A percentile compares a stretch with the other conserved stretches of the same genome.
These are phyloP conservation scores for Chesias legatella DNA, from an alignment of 2,888 invertebrate species.

Conservation along the genomic window DNA sequence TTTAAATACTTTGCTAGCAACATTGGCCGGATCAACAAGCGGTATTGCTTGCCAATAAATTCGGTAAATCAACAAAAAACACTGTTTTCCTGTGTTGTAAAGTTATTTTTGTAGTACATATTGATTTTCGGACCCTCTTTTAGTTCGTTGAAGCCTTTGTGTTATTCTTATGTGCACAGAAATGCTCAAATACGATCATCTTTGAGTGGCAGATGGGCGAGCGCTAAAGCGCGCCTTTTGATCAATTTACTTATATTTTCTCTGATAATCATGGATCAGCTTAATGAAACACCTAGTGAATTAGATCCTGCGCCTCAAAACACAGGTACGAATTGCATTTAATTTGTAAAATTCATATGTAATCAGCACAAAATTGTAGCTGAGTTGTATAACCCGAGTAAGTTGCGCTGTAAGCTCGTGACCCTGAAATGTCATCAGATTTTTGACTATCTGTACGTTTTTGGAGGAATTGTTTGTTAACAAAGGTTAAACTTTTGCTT, in stretches of 20 bases:
- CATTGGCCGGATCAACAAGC: constrained; percentile 70
- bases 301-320: constrained; percentile 41
- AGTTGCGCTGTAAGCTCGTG: constrained; percentile 26
- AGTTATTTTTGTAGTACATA: not conserved
- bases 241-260: constrained; percentile 34
- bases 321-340: constrained; percentile 43
- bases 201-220: constrained; percentile 63
- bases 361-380: constrained; percentile 35
- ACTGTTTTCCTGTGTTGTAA: constrained; percentile 11
- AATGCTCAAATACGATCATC: constrained; percentile 45
- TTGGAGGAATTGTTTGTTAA: too few relatives aligned
- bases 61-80: constrained; percentile 31
- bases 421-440: not conserved
- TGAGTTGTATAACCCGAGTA: constrained; percentile 42
- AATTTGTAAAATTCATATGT: constrained; percentile 24
- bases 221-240: constrained; percentile 60
- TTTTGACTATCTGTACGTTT: not conserved
- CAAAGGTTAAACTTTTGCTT: too few relatives aligned
- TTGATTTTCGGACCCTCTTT: not conserved
- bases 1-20: constrained; percentile 39
- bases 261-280: constrained; percentile 52
- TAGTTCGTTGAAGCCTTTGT: constrained; percentile 1
- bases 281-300: constrained; percentile 36
- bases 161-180: constrained; percentile 31
- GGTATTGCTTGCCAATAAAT: constrained; percentile 39